Conservation (phyloP, 2,797 vertebrate genomes). For the Phrynocephalus forsythii region DNA sequence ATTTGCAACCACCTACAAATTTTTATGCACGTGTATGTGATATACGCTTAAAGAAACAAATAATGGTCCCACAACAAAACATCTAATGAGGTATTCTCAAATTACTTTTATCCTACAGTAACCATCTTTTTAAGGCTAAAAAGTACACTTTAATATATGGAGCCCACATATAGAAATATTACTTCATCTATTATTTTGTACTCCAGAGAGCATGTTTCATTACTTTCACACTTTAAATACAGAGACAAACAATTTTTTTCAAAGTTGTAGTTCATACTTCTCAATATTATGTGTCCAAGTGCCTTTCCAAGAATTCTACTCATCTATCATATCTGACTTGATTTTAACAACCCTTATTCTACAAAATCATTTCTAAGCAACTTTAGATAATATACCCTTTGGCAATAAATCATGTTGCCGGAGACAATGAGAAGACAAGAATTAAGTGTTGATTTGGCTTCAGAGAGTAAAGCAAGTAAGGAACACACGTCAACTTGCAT, state of each 20-base stretch:
- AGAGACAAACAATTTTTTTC: constrained; percentile 34
- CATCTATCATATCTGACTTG: constrained; percentile 49
- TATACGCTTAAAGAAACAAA: constrained; percentile 49
- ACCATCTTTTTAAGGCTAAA: constrained; percentile 52
- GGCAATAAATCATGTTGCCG: constrained; percentile 58
- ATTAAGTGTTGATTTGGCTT: constrained; percentile 40
- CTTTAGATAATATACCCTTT: constrained; percentile 55
- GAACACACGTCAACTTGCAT: constrained; percentile 58
- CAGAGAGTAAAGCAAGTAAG: constrained; percentile 44
- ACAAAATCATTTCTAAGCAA: constrained; percentile 26
- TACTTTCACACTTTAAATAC: constrained; percentile 41
- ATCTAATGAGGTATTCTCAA: constrained; percentile 6
- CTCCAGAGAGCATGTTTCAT: constrained; percentile 31
- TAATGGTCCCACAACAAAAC: background rate
- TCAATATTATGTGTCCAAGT: constrained; percentile 24
- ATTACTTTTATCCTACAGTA: constrained; percentile 42
- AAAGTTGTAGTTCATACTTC: background rate
- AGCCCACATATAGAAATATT: background rate
- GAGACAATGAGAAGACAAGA: constrained; percentile 46
- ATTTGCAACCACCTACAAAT: constrained; percentile 29
- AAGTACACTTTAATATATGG: fast-evolving
- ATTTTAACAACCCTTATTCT: constrained; percentile 44
- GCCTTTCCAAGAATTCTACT: constrained; percentile 28
- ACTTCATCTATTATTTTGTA: fast-evolving
- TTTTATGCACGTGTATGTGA: constrained; percentile 16